phyloP scores from a whole-genome alignment of 30 jellyfish, hydroid and myxozoan genomes.

The Mastigias papua region DNA sequence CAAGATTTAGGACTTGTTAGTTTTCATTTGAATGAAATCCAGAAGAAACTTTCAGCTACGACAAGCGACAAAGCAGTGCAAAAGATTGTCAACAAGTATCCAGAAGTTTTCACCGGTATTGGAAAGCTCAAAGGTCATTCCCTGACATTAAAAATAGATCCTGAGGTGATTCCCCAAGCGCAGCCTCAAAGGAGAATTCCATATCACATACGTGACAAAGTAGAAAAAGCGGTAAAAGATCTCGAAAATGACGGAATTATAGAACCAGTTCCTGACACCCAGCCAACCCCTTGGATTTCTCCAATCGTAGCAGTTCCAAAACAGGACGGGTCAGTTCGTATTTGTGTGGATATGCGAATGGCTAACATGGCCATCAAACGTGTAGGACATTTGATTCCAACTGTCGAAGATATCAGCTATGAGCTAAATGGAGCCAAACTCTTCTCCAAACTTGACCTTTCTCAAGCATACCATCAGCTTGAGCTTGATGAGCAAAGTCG shows the following conservation, averaged over 20 bases:
- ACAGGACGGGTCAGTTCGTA: constrained; percentile 59
- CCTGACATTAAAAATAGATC: constrained; percentile 27
- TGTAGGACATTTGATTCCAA: constrained; percentile 46
- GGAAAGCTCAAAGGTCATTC: constrained; percentile 20
- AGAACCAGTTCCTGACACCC: constrained; percentile 55
- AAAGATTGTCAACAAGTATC: constrained; percentile 6
- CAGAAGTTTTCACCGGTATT: constrained; percentile 33
- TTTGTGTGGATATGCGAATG: constrained; percentile 81
- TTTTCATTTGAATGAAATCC: constrained; percentile 17
- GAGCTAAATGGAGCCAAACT: constrained; percentile 50
- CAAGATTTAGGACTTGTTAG: constrained; percentile 44
- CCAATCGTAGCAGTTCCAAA: constrained; percentile 72
- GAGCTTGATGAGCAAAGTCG: constrained; percentile 13
- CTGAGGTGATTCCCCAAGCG: constrained; percentile 18
- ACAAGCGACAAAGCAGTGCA: constrained; percentile 13
- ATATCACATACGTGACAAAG: constrained; percentile 64
- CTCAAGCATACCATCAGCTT: constrained; percentile 39
- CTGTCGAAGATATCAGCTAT: constrained; percentile 28
- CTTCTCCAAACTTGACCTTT: constrained; percentile 30
- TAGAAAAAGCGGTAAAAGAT: constrained; percentile 37
- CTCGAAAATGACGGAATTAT: constrained; percentile 66
- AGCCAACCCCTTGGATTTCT: constrained; percentile 70
- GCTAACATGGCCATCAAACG: constrained; percentile 75
- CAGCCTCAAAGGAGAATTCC: constrained; percentile 68
- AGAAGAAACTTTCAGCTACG: background rate